These are phyloP conservation scores for Neocloeon triangulifer DNA, from an alignment of 1,140 invertebrate species.

Conservation along the genomic window DNA sequence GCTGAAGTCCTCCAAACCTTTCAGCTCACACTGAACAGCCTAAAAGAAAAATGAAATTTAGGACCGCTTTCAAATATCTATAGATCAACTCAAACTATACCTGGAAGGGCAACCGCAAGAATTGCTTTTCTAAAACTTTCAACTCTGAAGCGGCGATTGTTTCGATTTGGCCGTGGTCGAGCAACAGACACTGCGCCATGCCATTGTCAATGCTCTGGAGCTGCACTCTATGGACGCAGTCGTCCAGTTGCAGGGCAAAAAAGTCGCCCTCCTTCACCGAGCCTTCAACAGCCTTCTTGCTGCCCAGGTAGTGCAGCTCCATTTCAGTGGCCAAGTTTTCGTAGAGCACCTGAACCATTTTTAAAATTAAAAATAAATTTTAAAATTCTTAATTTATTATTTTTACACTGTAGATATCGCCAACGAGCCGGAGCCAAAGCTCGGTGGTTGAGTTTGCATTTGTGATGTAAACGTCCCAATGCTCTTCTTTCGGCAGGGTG, in stretches of 20 bases:
- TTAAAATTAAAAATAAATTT: slow-evolving; percentile 8
- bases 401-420: slow-evolving; percentile 27
- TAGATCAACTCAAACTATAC: slow-evolving; percentile 14
- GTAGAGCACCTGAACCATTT: slow-evolving; percentile 22
- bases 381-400: too few species aligned
- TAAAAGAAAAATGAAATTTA: slow-evolving; percentile 13
- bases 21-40: slow-evolving; percentile 31
- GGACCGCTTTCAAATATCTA: slow-evolving; percentile 4
- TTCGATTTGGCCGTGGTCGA: slow-evolving; percentile 36
- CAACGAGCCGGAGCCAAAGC: slow-evolving; percentile 27
- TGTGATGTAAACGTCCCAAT: slow-evolving; percentile 28
- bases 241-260: slow-evolving; percentile 30
- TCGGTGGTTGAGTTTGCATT: slow-evolving; percentile 23
- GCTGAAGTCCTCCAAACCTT: slow-evolving; percentile 28
- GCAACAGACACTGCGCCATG: slow-evolving; percentile 28
- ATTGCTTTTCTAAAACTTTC: slow-evolving; percentile 26
- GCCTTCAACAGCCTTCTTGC: slow-evolving; percentile 7
- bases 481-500: slow-evolving; percentile 21
- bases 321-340: slow-evolving; percentile 26
- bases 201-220: slow-evolving; percentile 22
- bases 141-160: slow-evolving; percentile 20
- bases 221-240: slow-evolving; percentile 31
- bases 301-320: slow-evolving; percentile 23
- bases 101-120: slow-evolving; percentile 29
- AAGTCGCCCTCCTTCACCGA: slow-evolving; percentile 19